These are phyloP conservation scores for Sinocyclocheilus maitianheensis DNA, from an alignment of 2,113 vertebrate genomes.

Conservation along the genomic window DNA sequence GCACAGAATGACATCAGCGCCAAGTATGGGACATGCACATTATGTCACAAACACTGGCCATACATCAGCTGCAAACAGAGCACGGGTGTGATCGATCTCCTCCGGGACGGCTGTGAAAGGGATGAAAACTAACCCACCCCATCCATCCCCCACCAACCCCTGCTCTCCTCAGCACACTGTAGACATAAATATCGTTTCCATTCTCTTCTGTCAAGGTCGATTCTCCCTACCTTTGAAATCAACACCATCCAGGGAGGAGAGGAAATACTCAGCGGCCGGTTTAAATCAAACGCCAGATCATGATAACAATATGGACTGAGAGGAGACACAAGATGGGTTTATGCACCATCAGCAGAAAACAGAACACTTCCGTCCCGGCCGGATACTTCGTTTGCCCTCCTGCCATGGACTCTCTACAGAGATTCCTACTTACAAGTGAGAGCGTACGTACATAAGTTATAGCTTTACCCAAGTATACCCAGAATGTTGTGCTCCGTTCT, in stretches of 20 bases:
- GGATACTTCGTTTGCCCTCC: background rate
- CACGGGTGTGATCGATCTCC: conserved; percentile 40
- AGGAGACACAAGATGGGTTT: conserved; percentile 53
- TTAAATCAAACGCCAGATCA: conserved; percentile 59
- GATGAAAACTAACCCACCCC: conserved; percentile 23
- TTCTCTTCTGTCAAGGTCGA: conserved; percentile 45
- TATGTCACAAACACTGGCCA: conserved; percentile 30
- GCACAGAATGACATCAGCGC: conserved; percentile 14
- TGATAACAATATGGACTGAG: conserved; percentile 41
- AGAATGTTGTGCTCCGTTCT: background rate
- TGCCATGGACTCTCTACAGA: background rate
- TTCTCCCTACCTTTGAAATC: conserved; percentile 39
- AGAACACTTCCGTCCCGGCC: background rate
- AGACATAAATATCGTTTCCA: conserved; percentile 48
- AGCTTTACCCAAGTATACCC: background rate
- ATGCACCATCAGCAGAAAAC: conserved; percentile 62
- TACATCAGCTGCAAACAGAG: conserved; percentile 33
- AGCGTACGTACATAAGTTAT: background rate
- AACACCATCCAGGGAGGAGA: conserved; percentile 44
- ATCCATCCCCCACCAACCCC: conserved; percentile 20
- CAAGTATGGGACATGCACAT: background rate
- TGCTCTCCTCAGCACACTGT: background rate
- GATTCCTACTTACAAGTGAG: background rate
- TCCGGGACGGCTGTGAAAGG: background rate
- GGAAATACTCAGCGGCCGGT: conserved; percentile 65